These are phyloP conservation scores for Epinephelus coioides DNA, from an alignment of 2,797 vertebrate genomes.

Conservation along the genomic window DNA sequence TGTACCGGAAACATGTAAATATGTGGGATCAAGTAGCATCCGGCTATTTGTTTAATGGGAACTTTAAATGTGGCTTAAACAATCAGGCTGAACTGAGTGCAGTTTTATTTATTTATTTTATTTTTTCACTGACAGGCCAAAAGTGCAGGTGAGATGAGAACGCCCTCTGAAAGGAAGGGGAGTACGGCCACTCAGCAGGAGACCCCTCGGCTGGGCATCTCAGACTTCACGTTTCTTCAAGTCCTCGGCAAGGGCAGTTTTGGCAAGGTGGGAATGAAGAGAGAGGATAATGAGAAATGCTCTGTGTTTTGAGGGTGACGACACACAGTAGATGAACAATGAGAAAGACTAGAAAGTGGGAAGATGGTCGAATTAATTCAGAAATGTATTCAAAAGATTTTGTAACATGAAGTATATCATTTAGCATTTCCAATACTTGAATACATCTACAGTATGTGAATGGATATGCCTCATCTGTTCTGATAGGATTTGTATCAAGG, in stretches of 20 bases:
- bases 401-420: neutral
- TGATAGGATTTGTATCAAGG: neutral
- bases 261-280: constrained; percentile 91
- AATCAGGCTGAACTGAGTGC: neutral
- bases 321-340: neutral
- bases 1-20: too few relatives aligned
- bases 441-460: neutral
- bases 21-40: too few relatives aligned
- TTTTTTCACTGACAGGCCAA: constrained; percentile 41
- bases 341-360: neutral
- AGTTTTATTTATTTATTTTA: neutral
- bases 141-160: neutral
- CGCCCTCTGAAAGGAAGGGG: constrained; percentile 49
- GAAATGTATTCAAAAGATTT: neutral
- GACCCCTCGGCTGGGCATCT: constrained; percentile 84
- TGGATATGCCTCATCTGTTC: neutral
- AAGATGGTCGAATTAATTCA: neutral
- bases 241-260: constrained; percentile 98
- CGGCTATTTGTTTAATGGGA: too few relatives aligned
- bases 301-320: constrained; percentile 10
- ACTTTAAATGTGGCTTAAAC: neutral
- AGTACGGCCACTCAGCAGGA: constrained; percentile 34
- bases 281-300: neutral
- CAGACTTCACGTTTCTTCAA: constrained; percentile 93
- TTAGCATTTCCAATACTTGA: neutral